Base-by-base conservation (phyloP, 2,888 invertebrate genomes). In the Shargacucullia verbasci region DNA sequence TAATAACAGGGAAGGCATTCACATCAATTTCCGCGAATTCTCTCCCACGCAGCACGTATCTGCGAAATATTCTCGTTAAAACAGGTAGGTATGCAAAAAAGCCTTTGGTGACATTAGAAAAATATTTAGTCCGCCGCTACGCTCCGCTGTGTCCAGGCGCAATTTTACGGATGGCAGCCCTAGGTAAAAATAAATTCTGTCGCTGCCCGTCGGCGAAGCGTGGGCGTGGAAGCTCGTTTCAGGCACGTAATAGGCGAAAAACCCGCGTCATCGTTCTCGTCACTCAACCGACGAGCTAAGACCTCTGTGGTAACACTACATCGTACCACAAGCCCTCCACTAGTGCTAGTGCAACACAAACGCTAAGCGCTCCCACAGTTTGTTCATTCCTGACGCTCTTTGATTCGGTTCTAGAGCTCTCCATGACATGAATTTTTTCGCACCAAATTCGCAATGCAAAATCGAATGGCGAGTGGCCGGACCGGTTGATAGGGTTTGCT, bases 111-210 rank as follows among this genome's bases (percentile, higher is more conserved):
- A 54, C 53, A 46, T 63, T 34, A 69, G 41, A 49, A 70, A 58
- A 46, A 50, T 46, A 37, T 59, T 40, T 12, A 49, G 59, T 46
- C 41, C 40, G 31, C 11, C 47, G 45, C 48, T 35, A 48, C 60
- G 59, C 47, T 59, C 38, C 52, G 44, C 59, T 73, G 73, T 65
- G 67, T 75, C 60, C 72, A 66, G 59, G 44, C 60, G 66, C 76
- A 77, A 80, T 79, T 79, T 79, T 70, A 79, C 76, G 79, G 75
- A 48, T 74, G 78, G 66, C 58, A 62, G 65, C 67, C 43, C 59
- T 71, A 65, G 69, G 74, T 73, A 72, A 78, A 77, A 80, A 80
- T 80, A 76, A 76, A 75, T 74, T 76, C 57, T 50, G 60, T 49
- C 52, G 39, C 25, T 27, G 62, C 14, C 49, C 27, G 44, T 44